These are phyloP conservation scores for Enteromius trimaculatus DNA, from an alignment of 2,797 vertebrate species.

Conservation along the genomic window DNA sequence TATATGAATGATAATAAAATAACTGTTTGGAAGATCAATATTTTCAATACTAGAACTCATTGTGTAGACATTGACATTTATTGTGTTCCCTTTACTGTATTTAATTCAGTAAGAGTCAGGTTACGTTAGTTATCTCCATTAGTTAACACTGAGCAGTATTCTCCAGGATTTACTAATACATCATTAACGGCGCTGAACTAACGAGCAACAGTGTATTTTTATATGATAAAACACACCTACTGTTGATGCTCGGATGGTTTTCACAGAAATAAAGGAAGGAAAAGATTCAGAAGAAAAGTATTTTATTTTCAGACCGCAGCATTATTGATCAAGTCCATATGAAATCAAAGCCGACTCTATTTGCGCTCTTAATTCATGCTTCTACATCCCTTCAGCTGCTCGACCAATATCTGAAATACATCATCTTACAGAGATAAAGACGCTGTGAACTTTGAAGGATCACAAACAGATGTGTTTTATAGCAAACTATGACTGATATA, in stretches of 20 bases:
- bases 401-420: not conserved
- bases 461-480: not conserved
- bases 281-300: not conserved
- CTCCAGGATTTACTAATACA: not conserved
- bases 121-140: not conserved
- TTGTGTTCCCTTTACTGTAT: not conserved
- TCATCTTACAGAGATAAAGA: not conserved
- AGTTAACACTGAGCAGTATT: not conserved
- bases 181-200: not conserved
- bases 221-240: constrained; percentile 18
- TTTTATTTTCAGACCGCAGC: constrained; percentile 13
- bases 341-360: not conserved
- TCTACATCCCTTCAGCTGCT: not conserved
- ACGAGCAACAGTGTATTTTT: not conserved
- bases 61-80: not conserved
- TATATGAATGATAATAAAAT: not conserved
- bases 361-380: not conserved
- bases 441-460: not conserved
- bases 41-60: not conserved
- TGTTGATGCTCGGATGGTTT: not conserved
- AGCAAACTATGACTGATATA: not conserved
- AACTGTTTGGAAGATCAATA: not conserved
- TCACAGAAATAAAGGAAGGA: not conserved
- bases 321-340: not conserved
- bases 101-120: not conserved